A percentile compares a stretch with the other conserved stretches of the same genome.
Evolutionary conservation across 2,888 invertebrate species (phyloP).

Genomic region (Idaea biselata): DNA sequence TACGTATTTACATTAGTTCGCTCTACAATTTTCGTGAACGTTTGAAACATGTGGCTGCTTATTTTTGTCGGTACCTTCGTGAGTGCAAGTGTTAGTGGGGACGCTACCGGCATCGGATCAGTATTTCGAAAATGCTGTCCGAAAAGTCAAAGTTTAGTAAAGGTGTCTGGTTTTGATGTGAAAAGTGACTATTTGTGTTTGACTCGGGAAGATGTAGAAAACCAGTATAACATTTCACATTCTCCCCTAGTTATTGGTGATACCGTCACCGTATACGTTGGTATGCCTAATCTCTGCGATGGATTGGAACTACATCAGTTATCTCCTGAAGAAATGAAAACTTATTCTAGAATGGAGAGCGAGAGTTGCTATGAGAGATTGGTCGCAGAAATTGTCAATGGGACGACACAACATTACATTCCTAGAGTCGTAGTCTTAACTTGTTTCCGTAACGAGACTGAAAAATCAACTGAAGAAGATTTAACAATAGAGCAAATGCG

Average conservation of each 20-base stretch:
- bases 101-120: constrained; percentile 33
- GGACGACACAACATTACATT: constrained; percentile 46
- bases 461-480: constrained; percentile 29
- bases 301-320: constrained; percentile 39
- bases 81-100: constrained; percentile 35
- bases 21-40: constrained; percentile 28
- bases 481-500: constrained; percentile 49
- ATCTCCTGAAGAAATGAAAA: constrained; percentile 34
- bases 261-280: constrained; percentile 43
- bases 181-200: constrained; percentile 51
- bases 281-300: constrained; percentile 54
- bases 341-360: constrained; percentile 25
- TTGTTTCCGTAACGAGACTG: constrained; percentile 46
- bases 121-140: constrained; percentile 69
- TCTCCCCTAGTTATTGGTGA: constrained; percentile 51
- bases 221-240: constrained; percentile 42
- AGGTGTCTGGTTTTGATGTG: constrained; percentile 39
- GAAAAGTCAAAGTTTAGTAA: constrained; percentile 52
- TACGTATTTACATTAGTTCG: constrained; percentile 25
- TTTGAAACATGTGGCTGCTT: constrained; percentile 51
- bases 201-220: constrained; percentile 39
- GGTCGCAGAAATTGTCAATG: constrained; percentile 52
- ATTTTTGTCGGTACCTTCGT: constrained; percentile 45
- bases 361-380: constrained; percentile 60
- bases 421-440: constrained; percentile 57